Evolutionary conservation across 2,888 invertebrate species (phyloP).

Genomic region (Dicycla oo): DNA sequence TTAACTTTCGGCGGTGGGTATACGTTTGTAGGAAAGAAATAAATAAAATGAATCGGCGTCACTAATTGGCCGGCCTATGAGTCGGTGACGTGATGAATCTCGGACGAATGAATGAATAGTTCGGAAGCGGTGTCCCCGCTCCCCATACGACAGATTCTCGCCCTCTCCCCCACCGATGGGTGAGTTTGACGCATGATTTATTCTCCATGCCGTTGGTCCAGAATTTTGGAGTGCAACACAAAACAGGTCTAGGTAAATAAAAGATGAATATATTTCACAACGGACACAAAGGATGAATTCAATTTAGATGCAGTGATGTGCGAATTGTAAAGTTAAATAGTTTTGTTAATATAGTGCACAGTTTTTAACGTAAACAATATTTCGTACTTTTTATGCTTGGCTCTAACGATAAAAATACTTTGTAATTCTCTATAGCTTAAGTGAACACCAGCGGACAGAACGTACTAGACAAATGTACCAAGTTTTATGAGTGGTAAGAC

Average conservation of each 20-base stretch:
- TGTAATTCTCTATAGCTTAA: conserved; percentile 55
- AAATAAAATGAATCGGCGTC: conserved; percentile 75
- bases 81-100: conserved; percentile 77
- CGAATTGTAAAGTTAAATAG: conserved; percentile 32
- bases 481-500: conserved; percentile 80
- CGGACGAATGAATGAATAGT: conserved; percentile 77
- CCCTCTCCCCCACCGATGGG: conserved; percentile 77
- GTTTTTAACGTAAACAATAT: conserved; percentile 19
- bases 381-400: conserved; percentile 15
- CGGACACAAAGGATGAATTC: conserved; percentile 32
- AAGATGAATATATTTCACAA: conserved; percentile 62
- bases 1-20: conserved; percentile 57
- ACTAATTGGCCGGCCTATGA: conserved; percentile 78
- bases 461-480: conserved; percentile 71
- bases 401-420: conserved; percentile 44
- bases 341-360: conserved; percentile 31
- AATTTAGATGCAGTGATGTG: conserved; percentile 37
- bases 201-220: conserved; percentile 70
- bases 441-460: conserved; percentile 62
- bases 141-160: conserved; percentile 77
- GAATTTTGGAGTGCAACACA: conserved; percentile 70
- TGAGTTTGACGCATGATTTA: conserved; percentile 85
- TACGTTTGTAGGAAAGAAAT: conserved; percentile 63
- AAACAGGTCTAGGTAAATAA: conserved; percentile 69
- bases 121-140: conserved; percentile 69